A percentile compares a stretch with the other conserved stretches of the same genome.
Conservation (phyloP, 2,888 invertebrate genomes). For the Mythimna impura region DNA sequence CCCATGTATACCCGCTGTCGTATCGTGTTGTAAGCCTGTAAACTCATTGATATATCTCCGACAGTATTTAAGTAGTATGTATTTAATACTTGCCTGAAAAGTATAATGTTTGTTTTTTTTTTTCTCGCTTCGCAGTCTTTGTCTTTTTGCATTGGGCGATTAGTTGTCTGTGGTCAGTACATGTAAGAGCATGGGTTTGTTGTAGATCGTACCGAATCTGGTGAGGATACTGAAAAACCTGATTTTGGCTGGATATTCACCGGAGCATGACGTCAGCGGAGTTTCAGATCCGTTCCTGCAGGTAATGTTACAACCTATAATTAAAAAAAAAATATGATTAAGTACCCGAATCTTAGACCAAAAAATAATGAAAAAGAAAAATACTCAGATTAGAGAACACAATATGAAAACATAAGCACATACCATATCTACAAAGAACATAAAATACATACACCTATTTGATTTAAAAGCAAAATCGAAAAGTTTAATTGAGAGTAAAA, state of each 20-base stretch:
- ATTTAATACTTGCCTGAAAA: slow-evolving; percentile 69
- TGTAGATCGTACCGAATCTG: slow-evolving; percentile 99
- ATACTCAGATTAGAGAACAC: not conserved
- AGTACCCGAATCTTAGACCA: not conserved
- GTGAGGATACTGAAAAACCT: slow-evolving; percentile 99
- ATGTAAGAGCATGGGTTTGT: slow-evolving; percentile 69
- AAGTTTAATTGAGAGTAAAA: too few species aligned
- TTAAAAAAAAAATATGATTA: not conserved
- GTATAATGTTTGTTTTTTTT: slow-evolving; percentile 61
- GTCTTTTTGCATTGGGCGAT: slow-evolving; percentile 74
- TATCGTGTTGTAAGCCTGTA: slow-evolving; percentile 65
- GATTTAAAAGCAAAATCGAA: too few species aligned
- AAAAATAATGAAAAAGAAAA: not conserved
- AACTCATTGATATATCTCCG: slow-evolving; percentile 48
- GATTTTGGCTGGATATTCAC: slow-evolving; percentile 99
- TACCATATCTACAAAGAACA: too few species aligned
- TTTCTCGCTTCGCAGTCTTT: slow-evolving; percentile 76
- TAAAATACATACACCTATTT: too few species aligned
- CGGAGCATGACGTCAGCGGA: slow-evolving; percentile 99
- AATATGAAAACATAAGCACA: too few species aligned
- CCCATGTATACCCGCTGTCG: slow-evolving; percentile 67
- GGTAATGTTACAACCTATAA: slow-evolving; percentile 86
- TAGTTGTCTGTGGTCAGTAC: slow-evolving; percentile 42
- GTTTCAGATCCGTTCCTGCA: slow-evolving; percentile 99
- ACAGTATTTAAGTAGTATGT: slow-evolving; percentile 68